Percentiles rank a stretch among this genome's conserved stretches.
These are phyloP conservation scores for Drosophila kanekoi DNA, from an alignment of 2,888 invertebrate genomes.

Conservation along the genomic window DNA sequence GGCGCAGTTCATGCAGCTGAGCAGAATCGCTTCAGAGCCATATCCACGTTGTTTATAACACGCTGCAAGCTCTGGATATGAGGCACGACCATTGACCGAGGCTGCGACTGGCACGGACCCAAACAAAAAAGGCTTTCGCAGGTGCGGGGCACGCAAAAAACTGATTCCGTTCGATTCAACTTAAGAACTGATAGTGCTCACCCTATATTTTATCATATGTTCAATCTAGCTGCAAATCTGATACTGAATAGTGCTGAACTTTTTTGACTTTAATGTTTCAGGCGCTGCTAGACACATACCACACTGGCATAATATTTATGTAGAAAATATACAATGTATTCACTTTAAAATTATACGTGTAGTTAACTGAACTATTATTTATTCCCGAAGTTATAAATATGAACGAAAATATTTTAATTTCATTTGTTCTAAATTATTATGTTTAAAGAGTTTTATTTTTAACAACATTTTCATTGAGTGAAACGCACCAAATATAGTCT, in stretches of 20 bases:
- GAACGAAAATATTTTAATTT: too few relatives aligned
- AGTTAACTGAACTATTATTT: too few relatives aligned
- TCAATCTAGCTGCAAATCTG: conserved; percentile 27
- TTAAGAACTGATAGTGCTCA: conserved; percentile 19
- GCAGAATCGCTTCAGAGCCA: conserved; percentile 32
- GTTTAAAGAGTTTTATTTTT: too few relatives aligned
- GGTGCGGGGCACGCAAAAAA: conserved; percentile 39
- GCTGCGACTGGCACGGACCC: conserved; percentile 29
- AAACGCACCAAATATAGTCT: too few relatives aligned
- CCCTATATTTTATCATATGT: conserved; percentile 40
- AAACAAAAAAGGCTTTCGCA: conserved; percentile 23
- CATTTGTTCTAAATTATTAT: too few relatives aligned
- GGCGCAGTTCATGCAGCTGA: conserved; percentile 45
- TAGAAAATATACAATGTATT: too few relatives aligned
- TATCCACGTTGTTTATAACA: conserved; percentile 72
- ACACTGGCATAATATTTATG: too few relatives aligned
- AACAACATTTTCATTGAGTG: too few relatives aligned
- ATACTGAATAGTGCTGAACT: conserved; percentile 5
- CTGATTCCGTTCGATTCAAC: conserved; percentile 27
- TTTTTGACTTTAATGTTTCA: background rate
- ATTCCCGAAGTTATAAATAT: too few relatives aligned
- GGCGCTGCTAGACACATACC: too few relatives aligned
- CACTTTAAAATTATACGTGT: too few relatives aligned
- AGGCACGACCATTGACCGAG: conserved; percentile 48
- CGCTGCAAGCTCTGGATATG: conserved; percentile 46